These are phyloP conservation scores for Crotalus horridus DNA, from an alignment of 2,113 vertebrate species.

Conservation along the genomic window DNA sequence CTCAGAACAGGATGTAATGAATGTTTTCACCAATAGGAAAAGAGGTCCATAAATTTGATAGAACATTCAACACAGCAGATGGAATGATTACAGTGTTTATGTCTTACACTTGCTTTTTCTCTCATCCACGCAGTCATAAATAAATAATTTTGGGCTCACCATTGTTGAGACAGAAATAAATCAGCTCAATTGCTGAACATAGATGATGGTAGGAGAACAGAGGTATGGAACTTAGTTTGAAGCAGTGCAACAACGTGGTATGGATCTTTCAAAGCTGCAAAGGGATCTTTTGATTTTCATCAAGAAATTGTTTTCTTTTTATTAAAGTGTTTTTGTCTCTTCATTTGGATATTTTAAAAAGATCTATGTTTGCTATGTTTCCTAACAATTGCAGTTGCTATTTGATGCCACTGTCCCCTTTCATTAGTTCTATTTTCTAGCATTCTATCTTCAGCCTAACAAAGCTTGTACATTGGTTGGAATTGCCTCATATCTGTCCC, in stretches of 20 bases:
- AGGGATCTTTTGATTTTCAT: not conserved
- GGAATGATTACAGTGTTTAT: not conserved
- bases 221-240: not conserved
- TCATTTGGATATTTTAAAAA: not conserved
- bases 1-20: not conserved
- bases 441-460: not conserved
- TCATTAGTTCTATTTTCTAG: not conserved
- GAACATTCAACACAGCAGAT: not conserved
- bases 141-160: not conserved
- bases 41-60: not conserved
- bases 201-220: not conserved
- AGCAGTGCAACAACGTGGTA: not conserved
- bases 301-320: not conserved
- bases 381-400: not conserved
- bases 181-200: not conserved
- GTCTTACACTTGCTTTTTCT: not conserved
- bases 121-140: not conserved
- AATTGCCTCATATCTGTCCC: not conserved
- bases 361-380: not conserved
- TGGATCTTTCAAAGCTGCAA: not conserved
- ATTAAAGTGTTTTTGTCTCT: not conserved
- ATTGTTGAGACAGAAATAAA: not conserved
- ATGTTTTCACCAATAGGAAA: not conserved
- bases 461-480: not conserved
- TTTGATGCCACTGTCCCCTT: not conserved